A percentile compares a stretch with the other conserved stretches of the same genome.
Conservation (phyloP, 92 coral and sea anemone species). For the Actinostola sp. region DNA sequence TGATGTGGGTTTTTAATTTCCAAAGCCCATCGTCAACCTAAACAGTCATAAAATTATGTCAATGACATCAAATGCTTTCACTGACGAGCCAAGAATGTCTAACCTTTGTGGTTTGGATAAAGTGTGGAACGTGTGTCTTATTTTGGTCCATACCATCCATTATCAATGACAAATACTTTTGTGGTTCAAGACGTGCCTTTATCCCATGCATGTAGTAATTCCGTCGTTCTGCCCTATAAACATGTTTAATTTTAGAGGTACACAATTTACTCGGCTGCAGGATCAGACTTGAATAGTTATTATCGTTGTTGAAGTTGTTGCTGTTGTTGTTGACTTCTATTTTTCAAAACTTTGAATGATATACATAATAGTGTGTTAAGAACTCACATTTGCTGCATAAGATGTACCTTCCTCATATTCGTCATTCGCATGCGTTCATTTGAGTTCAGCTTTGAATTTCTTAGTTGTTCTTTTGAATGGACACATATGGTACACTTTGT, state of each 20-base stretch:
- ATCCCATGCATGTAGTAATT: conserved; percentile 50
- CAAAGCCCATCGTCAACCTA: conserved; percentile 24
- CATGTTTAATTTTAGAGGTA: no score
- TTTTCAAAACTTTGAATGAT: neutral
- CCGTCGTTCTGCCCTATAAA: conserved; percentile 40
- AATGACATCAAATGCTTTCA: neutral
- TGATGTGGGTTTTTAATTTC: conserved; percentile 46
- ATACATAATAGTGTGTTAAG: neutral
- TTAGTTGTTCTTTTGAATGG: conserved; percentile 16
- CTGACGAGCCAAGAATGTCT: neutral
- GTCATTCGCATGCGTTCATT: neutral
- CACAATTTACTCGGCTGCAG: neutral
- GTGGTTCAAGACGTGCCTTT: conserved; percentile 27
- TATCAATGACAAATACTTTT: conserved; percentile 25
- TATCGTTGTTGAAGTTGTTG: no score
- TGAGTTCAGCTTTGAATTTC: neutral
- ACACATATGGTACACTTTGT: conserved; percentile 40
- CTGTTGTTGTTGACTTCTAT: no score
- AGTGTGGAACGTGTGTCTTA: conserved; percentile 31
- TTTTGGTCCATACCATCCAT: conserved; percentile 37
- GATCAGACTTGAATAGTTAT: neutral
- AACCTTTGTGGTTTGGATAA: conserved; percentile 32
- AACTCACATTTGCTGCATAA: conserved; percentile 48
- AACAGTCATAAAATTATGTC: neutral
- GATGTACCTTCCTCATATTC: conserved; percentile 31